Conservation (phyloP, 2,113 vertebrate genomes). For the Emydocephalus ijimae region DNA sequence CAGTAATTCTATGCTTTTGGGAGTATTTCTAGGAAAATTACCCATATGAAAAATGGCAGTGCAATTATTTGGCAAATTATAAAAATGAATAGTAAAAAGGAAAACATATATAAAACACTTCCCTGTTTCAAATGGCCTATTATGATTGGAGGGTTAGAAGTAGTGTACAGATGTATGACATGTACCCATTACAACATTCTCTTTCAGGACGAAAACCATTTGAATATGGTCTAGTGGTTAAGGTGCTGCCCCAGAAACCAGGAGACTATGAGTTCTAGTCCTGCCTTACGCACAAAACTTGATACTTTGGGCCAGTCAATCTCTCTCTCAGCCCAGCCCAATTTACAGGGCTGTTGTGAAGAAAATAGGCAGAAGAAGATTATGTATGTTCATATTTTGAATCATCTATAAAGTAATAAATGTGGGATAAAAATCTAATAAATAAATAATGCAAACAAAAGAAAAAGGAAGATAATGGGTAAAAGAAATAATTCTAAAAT, state of each 20-base stretch:
- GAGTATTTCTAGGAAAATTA: neutral
- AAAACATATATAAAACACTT: neutral
- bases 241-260: too few species aligned
- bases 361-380: too few species aligned
- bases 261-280: too few species aligned
- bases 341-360: too few species aligned
- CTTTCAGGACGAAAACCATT: neutral
- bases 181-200: neutral
- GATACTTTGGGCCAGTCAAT: too few species aligned
- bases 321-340: too few species aligned
- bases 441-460: neutral
- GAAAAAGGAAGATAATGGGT: neutral
- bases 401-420: too few species aligned
- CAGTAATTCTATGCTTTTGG: neutral
- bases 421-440: too few species aligned
- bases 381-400: too few species aligned
- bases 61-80: neutral
- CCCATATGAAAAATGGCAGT: neutral
- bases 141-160: neutral
- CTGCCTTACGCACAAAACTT: too few species aligned
- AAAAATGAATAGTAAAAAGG: neutral
- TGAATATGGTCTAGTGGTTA: too few species aligned
- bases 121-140: neutral
- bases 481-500: neutral
- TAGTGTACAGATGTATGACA: neutral